phyloP scores from a whole-genome alignment of 1,140 invertebrate species.

The Laupala kohalensis region DNA sequence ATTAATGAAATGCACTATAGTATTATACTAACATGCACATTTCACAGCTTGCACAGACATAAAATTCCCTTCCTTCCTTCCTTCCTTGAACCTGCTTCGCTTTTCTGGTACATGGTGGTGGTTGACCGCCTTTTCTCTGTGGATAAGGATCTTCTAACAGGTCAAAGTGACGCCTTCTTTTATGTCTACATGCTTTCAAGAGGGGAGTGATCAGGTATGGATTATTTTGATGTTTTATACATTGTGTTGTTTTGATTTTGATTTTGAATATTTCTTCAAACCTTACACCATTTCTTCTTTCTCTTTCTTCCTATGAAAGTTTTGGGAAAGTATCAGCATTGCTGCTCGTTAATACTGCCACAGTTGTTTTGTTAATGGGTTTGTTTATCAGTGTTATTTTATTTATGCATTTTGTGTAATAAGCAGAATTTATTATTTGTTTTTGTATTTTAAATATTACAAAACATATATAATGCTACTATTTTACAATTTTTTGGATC shows the following conservation, averaged over 20 bases:
- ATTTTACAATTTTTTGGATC: too few relatives aligned
- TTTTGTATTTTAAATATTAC: too few relatives aligned
- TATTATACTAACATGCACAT: slow-evolving; percentile 16
- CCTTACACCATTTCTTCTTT: neutral
- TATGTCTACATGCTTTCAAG: slow-evolving; percentile 16
- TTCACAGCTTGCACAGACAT: slow-evolving; percentile 14
- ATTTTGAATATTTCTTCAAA: neutral
- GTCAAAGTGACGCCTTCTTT: slow-evolving; percentile 15
- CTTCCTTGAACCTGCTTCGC: slow-evolving; percentile 12
- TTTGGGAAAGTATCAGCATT: too few relatives aligned
- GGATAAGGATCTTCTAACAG: slow-evolving; percentile 11
- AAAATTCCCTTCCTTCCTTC: slow-evolving; percentile 2
- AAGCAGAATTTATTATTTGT: too few relatives aligned
- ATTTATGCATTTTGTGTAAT: too few relatives aligned
- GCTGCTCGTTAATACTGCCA: too few relatives aligned
- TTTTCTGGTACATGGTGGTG: slow-evolving; percentile 9
- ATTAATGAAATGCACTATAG: slow-evolving; percentile 15
- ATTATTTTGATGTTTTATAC: slow-evolving; percentile 10
- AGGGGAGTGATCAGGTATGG: slow-evolving; percentile 16
- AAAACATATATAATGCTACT: too few relatives aligned
- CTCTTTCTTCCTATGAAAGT: too few relatives aligned
- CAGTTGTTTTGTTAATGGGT: too few relatives aligned
- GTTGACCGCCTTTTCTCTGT: slow-evolving; percentile 7
- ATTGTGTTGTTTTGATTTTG: slow-evolving; percentile 10
- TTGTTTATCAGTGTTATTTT: too few relatives aligned